Conservation (phyloP, 2,113 vertebrate species). For the Corvus moneduloides region DNA sequence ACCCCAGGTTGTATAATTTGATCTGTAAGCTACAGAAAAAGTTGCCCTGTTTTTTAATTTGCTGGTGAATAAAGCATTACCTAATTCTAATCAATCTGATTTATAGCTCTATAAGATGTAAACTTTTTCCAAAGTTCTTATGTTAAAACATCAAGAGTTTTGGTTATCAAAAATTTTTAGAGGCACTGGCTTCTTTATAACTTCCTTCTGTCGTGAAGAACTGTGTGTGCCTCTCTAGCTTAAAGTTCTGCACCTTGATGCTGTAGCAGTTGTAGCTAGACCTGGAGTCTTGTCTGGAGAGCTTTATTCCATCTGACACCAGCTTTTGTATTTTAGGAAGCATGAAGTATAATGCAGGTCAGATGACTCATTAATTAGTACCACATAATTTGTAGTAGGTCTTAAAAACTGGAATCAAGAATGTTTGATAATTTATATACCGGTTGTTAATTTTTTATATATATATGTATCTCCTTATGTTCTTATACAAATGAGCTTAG, state of each 20-base stretch:
- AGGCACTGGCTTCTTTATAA: background rate
- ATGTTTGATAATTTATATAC: background rate
- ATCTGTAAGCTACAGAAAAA: background rate
- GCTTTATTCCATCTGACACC: background rate
- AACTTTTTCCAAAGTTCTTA: background rate
- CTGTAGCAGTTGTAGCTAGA: background rate
- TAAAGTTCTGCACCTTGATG: background rate
- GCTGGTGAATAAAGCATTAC: background rate
- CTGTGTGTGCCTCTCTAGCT: background rate
- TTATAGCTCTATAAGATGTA: background rate
- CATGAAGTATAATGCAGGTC: background rate
- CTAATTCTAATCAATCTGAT: background rate
- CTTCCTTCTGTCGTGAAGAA: background rate
- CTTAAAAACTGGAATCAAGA: background rate
- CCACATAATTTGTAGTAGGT: background rate
- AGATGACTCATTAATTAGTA: background rate
- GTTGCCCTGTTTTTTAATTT: background rate
- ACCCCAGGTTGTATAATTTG: background rate
- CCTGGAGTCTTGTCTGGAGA: background rate
- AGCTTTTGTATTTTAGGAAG: background rate
- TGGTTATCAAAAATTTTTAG: background rate
- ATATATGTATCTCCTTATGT: background rate
- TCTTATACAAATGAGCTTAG: background rate
- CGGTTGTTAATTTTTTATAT: background rate
- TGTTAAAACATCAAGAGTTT: background rate